Percentiles rank a stretch among this genome's conserved stretches.
These are phyloP conservation scores for Nebria salina DNA, from an alignment of 2,888 invertebrate genomes.

Conservation along the genomic window DNA sequence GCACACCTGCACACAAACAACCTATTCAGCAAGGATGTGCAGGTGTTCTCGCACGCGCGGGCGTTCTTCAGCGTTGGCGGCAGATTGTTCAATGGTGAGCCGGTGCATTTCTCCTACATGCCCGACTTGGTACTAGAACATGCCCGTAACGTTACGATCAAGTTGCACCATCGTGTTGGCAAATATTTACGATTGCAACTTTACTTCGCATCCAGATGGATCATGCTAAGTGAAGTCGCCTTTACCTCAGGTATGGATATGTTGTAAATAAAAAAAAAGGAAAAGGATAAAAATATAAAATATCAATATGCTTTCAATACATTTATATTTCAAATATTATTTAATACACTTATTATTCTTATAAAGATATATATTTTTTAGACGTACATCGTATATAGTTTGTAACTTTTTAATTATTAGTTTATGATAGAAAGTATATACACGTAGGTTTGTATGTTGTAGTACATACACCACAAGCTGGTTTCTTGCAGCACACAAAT, in stretches of 20 bases:
- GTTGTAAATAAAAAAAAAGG: background rate
- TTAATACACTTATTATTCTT: no score
- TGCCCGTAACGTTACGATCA: slow-evolving; percentile 83
- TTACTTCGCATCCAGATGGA: slow-evolving; percentile 83
- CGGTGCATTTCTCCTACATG: slow-evolving; percentile 80
- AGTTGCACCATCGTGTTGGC: slow-evolving; percentile 79
- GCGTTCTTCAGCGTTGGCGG: slow-evolving; percentile 81
- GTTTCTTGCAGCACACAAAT: slow-evolving; percentile 35
- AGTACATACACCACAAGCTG: slow-evolving; percentile 9
- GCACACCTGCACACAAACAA: slow-evolving; percentile 81
- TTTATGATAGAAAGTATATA: slow-evolving; percentile 2
- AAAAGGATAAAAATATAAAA: no score
- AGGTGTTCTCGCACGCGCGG: slow-evolving; percentile 82
- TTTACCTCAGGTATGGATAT: slow-evolving; percentile 77
- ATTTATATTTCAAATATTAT: no score
- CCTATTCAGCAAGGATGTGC: slow-evolving; percentile 78
- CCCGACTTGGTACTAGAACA: slow-evolving; percentile 79
- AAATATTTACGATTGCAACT: slow-evolving; percentile 79
- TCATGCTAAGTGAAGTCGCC: slow-evolving; percentile 85
- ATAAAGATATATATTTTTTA: no score
- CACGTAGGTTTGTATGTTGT: slow-evolving; percentile 14
- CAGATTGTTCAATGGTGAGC: slow-evolving; percentile 74
- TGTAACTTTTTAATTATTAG: background rate
- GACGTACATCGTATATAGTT: background rate
- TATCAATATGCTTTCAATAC: no score